phyloP scores from a whole-genome alignment of 2,113 vertebrate species.

The Anhinga anhinga region DNA sequence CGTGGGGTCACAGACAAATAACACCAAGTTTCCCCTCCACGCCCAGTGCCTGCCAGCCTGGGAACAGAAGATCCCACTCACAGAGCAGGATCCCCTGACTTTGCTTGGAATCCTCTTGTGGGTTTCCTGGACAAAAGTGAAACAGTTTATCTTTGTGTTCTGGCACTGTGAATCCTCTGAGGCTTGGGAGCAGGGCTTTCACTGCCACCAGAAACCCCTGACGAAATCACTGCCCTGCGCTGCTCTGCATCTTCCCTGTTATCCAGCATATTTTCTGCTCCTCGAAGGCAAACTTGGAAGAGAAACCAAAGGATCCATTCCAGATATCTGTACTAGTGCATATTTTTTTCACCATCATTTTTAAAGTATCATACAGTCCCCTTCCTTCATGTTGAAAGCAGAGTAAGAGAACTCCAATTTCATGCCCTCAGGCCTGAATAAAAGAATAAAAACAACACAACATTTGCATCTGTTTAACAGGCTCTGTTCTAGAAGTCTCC shows the following conservation, averaged over 20 bases:
- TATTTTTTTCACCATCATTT: conserved; percentile 52
- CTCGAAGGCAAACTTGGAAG: conserved; percentile 11
- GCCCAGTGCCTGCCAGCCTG: neutral
- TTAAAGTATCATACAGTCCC: conserved; percentile 61
- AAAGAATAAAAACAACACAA: conserved; percentile 77
- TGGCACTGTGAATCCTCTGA: neutral
- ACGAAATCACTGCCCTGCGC: neutral
- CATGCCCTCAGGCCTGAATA: conserved; percentile 69
- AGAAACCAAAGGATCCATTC: conserved; percentile 8
- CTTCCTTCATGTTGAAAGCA: conserved; percentile 71
- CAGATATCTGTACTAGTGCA: conserved; percentile 21
- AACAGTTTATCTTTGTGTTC: conserved; percentile 18
- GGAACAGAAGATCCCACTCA: neutral
- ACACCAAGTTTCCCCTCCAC: neutral
- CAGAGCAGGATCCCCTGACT: neutral
- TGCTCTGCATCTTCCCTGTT: neutral
- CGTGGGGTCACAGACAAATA: neutral
- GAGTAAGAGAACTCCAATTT: conserved; percentile 73
- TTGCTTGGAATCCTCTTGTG: neutral
- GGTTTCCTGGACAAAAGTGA: neutral
- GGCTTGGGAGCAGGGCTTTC: neutral
- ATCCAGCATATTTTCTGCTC: conserved; percentile 32
- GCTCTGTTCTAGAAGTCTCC: conserved; percentile 66
- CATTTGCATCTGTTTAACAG: conserved; percentile 79
- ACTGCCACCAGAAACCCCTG: neutral